Percentiles rank a stretch among this genome's conserved stretches.
These are phyloP conservation scores for Pleuronectes platessa DNA, from an alignment of 2,113 vertebrate species.

Conservation along the genomic window DNA sequence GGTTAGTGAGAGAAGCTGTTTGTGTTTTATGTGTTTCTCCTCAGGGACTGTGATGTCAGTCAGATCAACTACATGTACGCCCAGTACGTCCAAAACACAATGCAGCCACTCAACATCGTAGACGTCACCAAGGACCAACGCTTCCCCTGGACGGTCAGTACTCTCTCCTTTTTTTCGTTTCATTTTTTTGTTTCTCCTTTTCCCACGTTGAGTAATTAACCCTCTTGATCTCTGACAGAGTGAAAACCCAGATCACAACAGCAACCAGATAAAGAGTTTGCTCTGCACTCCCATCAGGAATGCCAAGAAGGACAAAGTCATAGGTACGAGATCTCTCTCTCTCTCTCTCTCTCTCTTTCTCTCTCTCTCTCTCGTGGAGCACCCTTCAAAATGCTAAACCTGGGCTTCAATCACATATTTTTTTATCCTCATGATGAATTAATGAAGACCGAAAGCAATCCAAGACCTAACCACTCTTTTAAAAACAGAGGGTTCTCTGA, in stretches of 20 bases:
- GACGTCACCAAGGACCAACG: slow-evolving; percentile 89
- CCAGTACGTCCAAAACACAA: slow-evolving; percentile 93
- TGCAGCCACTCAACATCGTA: slow-evolving; percentile 93
- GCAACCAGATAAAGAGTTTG: slow-evolving; percentile 87
- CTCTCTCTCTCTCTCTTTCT: neutral
- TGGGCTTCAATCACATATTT: neutral
- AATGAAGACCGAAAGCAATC: too few species aligned
- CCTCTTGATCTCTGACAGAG: slow-evolving; percentile 80
- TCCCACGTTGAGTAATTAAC: neutral
- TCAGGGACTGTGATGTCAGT: slow-evolving; percentile 87
- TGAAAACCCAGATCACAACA: slow-evolving; percentile 84
- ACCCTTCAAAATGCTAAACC: neutral
- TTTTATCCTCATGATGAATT: too few species aligned
- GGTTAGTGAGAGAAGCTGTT: neutral
- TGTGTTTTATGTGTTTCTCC: slow-evolving; percentile 45
- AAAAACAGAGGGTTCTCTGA: neutral
- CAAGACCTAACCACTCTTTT: too few species aligned
- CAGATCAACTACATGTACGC: slow-evolving; percentile 98
- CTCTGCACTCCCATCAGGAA: slow-evolving; percentile 97
- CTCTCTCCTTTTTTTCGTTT: neutral
- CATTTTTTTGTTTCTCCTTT: neutral
- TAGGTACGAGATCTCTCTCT: slow-evolving; percentile 83
- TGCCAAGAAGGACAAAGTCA: slow-evolving; percentile 98
- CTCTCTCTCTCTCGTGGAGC: neutral
- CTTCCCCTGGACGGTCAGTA: slow-evolving; percentile 94